Base-by-base conservation (phyloP, 2,797 vertebrate genomes). In the Danio choprae region DNA sequence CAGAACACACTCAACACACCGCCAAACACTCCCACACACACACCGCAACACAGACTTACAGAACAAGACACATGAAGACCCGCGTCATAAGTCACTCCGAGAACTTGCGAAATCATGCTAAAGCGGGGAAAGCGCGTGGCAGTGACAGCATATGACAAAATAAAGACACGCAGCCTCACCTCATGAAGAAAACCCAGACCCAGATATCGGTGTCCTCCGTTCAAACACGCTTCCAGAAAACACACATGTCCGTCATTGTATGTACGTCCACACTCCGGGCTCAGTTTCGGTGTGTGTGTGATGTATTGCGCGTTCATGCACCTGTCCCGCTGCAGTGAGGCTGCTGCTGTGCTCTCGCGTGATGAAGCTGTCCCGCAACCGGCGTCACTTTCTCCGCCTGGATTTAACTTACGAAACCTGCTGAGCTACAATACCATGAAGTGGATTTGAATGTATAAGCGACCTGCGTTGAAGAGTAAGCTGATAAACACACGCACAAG, bases 301-400 rank as follows among this genome's bases (percentile, higher is more conserved):
- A 69, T 63, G 71, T 65, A 80, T 50, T 79, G 74, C 74, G 82
- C 79, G 63, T 72, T 80, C 73, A 82, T 71, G 78, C 70, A 79
- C 74, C 80, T 82, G 83, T 84, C 80, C 83, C 80, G 80, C 80
- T 82, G 83, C 83, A 82, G 77, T 63, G 65, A 59, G 43, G 65
- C 65, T 77, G 55, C n/a, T 53, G 80, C 65, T 73, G 77, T 48
- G 80, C 69, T 84, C 83, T 81, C 79, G 80, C 75, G 83, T 40
- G 83, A 73, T 38, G 73, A 75, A 48, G 62, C 70, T 74, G 70
- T 80, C 79, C 79, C 62, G 79, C 70, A 29, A 59, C 79, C 51
- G 58, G 68, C 74, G 65, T 72, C 74, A 72, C 29, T 82, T 82
- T 72, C 29, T 62, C 67, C 10, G 29, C 12, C 64, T 11, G 65